Base-by-base conservation (phyloP, 2,113 vertebrate species). In the Neomonachus schauinslandi region DNA sequence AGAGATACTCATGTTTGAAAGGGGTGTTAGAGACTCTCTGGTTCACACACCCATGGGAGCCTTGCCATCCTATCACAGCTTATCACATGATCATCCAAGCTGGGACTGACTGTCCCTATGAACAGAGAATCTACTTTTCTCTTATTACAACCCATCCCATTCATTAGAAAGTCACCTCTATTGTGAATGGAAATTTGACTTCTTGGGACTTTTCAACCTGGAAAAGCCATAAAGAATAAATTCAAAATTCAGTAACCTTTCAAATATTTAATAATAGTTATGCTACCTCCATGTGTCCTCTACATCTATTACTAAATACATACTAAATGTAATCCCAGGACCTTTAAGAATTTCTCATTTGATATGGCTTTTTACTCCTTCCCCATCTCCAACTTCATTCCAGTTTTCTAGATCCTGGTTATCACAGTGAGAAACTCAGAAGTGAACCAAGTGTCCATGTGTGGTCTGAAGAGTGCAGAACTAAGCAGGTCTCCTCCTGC, bases 261-360 rank as follows among this genome's bases (percentile, higher is more conserved):
- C 49, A 80, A 86, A 92, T 93, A 97, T 36, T 55, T 81, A 92
- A 33, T 81, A 71, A 76, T 46, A 81, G 14, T 18, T 36, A 81
- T 83, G 24, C 8, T 33, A 55, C 77, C 15, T 94, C 46, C 61
- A 42, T 15, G 15, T 81, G 53, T 93, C 26, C n/a, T 76, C 61
- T 72, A 72, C 36, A 46, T 61, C 46, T 33, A 89, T 89, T 80
- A 79, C 1, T 39, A 89, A 84, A 69, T 51, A 77, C 9, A 42
- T 26, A 46, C 13, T 93, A 82, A 76, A 51, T 82, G 55, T 9
- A 90, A 69, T 46, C 0, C 9, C 0, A 81, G 12, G 18, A 63
- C 4, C 39, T 90, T n/a, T 24, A 5, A 36, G 71, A 31, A 91
- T 46, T 89, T 31, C 65, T 82, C 24, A 72, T 46, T 84, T 93